Evolutionary conservation across 2,113 vertebrate genomes (phyloP).

Genomic region (Rhineura floridana): DNA sequence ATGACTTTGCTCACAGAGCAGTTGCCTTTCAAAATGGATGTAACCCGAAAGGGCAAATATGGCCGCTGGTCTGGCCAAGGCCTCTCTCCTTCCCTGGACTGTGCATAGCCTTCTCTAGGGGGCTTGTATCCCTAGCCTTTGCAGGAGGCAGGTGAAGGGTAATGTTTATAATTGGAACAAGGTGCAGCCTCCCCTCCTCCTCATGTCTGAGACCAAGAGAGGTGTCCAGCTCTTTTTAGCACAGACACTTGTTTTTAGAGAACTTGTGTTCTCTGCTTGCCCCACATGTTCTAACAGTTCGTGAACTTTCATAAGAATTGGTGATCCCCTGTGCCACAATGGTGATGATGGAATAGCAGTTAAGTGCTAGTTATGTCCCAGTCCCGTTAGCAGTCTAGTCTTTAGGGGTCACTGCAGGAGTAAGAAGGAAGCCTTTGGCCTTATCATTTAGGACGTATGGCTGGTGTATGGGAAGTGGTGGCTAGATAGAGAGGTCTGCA

Average conservation of each 20-base stretch:
- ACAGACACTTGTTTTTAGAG: not conserved
- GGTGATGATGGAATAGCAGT: not conserved
- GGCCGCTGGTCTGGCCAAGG: not conserved
- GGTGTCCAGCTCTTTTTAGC: not conserved
- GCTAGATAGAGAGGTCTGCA: too few relatives aligned
- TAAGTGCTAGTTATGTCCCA: not conserved
- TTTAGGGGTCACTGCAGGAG: too few relatives aligned
- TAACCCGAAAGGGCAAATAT: too few relatives aligned
- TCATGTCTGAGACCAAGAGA: not conserved
- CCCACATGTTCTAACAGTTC: not conserved
- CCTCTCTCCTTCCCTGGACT: too few relatives aligned
- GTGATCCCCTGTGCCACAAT: not conserved
- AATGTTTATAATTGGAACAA: not conserved
- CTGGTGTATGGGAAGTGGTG: too few relatives aligned
- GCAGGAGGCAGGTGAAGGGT: not conserved
- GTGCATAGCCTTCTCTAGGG: too few relatives aligned
- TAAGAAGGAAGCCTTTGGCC: too few relatives aligned
- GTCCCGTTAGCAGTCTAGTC: too few relatives aligned
- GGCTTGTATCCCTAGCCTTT: not conserved
- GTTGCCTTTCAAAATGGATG: too few relatives aligned
- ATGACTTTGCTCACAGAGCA: not conserved
- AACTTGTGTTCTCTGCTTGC: too few relatives aligned
- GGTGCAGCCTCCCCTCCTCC: not conserved
- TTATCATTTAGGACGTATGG: too few relatives aligned
- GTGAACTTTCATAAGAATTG: too few relatives aligned